Evolutionary conservation across 2,797 vertebrate genomes (phyloP).

Genomic region (Pantherophis vulpinus): DNA sequence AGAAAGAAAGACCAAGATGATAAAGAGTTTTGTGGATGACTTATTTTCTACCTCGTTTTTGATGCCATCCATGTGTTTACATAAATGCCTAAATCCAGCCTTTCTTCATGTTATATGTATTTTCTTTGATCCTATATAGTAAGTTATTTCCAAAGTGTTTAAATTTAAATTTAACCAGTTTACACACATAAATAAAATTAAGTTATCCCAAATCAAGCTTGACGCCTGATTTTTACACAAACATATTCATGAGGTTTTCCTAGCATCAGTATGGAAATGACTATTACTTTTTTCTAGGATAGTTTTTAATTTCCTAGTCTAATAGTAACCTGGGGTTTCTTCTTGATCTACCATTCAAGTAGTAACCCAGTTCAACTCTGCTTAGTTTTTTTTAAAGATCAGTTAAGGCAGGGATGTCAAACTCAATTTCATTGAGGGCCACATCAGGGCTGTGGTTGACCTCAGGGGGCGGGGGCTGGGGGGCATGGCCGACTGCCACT

Average conservation of each 20-base stretch:
- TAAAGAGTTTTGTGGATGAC: background rate
- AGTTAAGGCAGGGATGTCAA: background rate
- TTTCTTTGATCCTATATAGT: background rate
- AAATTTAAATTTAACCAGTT: background rate
- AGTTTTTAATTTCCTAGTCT: background rate
- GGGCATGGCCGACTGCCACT: no score
- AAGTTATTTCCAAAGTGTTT: background rate
- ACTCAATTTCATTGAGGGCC: no score
- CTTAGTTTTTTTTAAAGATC: background rate
- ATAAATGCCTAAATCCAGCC: background rate
- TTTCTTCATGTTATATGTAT: background rate
- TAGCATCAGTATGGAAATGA: background rate
- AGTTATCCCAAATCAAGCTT: background rate
- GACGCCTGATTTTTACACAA: background rate
- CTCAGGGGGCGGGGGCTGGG: fast-evolving
- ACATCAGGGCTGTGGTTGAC: no score
- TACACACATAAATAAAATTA: background rate
- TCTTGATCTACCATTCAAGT: background rate
- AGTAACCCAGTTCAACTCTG: background rate
- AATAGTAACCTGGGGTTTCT: background rate
- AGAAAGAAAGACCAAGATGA: background rate
- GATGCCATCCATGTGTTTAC: background rate
- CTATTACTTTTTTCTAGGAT: background rate
- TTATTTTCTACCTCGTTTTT: background rate
- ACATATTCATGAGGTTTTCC: background rate